Evolutionary conservation across 2,888 invertebrate genomes (phyloP).

Genomic region (Acanthopleura granulata): DNA sequence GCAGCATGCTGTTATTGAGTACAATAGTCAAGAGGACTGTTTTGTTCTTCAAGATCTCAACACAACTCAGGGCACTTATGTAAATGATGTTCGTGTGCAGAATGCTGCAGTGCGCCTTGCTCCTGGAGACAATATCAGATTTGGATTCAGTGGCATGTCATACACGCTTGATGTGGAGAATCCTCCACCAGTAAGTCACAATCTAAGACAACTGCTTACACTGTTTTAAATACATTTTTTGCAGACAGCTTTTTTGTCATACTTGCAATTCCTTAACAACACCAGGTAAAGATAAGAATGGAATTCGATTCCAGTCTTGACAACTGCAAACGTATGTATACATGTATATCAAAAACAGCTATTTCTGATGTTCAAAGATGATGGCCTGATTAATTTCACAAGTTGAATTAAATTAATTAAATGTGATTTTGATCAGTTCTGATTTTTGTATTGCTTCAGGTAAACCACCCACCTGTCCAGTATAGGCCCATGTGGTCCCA

Average conservation of each 20-base stretch:
- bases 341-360: too few relatives aligned
- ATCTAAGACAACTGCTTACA: not conserved
- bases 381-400: too few relatives aligned
- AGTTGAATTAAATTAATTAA: too few relatives aligned
- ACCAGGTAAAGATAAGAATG: too few relatives aligned
- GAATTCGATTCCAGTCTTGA: too few relatives aligned
- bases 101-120: constrained; percentile 68
- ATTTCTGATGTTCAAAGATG: too few relatives aligned
- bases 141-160: constrained; percentile 62
- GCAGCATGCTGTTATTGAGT: constrained; percentile 69
- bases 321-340: too few relatives aligned
- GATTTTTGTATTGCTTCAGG: not conserved
- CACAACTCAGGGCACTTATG: constrained; percentile 68
- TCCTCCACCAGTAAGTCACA: constrained; percentile 48
- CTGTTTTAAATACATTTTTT: too few relatives aligned
- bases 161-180: constrained; percentile 64
- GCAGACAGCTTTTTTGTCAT: too few relatives aligned
- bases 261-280: too few relatives aligned
- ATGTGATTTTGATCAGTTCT: too few relatives aligned
- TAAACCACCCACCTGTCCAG: constrained; percentile 41
- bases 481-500: constrained; percentile 60
- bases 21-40: constrained; percentile 64
- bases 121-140: constrained; percentile 65
- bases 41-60: constrained; percentile 69
- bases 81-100: constrained; percentile 69